Percentiles rank a stretch among this genome's conserved stretches.
Conservation (phyloP, 2,113 vertebrate genomes). For the Nycticebus coucang region DNA sequence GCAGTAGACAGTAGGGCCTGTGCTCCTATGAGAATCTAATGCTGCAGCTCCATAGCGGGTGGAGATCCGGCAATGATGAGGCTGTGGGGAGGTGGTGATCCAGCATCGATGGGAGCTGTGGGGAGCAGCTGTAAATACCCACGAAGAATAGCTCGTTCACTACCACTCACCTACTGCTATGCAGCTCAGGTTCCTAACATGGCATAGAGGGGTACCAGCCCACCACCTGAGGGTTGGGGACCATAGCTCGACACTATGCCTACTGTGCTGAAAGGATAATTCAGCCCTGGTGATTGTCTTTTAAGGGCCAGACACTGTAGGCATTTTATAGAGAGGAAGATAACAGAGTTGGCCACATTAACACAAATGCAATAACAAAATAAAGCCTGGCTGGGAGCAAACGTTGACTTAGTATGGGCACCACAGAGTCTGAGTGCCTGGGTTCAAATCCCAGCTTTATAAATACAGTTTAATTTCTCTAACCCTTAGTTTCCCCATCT, state of each 20-base stretch:
- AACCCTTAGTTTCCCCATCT: not conserved
- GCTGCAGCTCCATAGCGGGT: too few species aligned
- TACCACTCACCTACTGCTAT: too few species aligned
- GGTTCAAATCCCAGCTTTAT: not conserved
- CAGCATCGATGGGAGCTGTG: too few species aligned
- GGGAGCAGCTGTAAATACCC: too few species aligned
- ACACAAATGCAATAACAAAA: not conserved
- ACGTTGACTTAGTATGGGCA: not conserved
- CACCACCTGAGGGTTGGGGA: not conserved
- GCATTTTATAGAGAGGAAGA: not conserved
- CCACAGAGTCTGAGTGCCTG: not conserved
- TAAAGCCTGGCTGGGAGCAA: not conserved
- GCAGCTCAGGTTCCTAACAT: too few species aligned
- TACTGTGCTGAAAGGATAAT: not conserved
- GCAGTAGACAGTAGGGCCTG: too few species aligned
- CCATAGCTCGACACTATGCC: not conserved
- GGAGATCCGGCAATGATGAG: too few species aligned
- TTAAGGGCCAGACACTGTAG: not conserved
- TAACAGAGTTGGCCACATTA: too few species aligned
- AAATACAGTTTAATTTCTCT: not conserved
- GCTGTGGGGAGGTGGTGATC: too few species aligned
- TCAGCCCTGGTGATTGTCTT: not conserved
- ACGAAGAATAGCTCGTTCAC: too few species aligned
- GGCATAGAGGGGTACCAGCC: too few species aligned
- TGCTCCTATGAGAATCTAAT: not conserved